Percentiles rank a stretch among this genome's conserved stretches.
Evolutionary conservation across 2,888 invertebrate genomes (phyloP).

Genomic region (Dicycla oo): DNA sequence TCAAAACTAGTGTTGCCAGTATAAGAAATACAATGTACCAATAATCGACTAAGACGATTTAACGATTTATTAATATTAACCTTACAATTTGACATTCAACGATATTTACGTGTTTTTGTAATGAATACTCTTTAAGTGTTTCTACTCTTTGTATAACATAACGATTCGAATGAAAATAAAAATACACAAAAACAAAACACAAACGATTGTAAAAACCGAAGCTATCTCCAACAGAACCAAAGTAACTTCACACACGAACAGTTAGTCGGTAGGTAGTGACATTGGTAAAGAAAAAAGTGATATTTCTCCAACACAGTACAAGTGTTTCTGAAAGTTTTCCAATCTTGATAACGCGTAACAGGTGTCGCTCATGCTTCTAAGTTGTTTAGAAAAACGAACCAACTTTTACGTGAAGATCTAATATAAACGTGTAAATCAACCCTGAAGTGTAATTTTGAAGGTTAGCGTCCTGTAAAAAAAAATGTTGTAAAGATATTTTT

Average conservation of each 20-base stretch:
- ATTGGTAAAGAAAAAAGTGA: constrained; percentile 19
- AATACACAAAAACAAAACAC: not conserved
- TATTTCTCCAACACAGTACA: constrained; percentile 44
- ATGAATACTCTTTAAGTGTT: not conserved
- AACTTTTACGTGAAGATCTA: constrained; percentile 11
- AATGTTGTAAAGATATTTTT: too few relatives aligned
- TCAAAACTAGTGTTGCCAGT: too few relatives aligned
- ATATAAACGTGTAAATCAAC: constrained; percentile 13
- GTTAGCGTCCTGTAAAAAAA: too few relatives aligned
- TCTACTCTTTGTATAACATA: not conserved
- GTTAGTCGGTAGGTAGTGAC: not conserved
- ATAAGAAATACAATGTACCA: too few relatives aligned
- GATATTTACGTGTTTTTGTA: not conserved
- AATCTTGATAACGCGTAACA: constrained; percentile 60
- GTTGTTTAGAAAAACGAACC: constrained; percentile 29
- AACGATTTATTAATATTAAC: too few relatives aligned
- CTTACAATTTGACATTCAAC: not conserved
- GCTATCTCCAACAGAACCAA: not conserved
- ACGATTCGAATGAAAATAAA: not conserved
- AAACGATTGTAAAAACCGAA: constrained; percentile 1
- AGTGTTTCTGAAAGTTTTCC: constrained; percentile 57
- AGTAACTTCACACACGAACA: constrained; percentile 2
- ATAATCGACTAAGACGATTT: too few relatives aligned
- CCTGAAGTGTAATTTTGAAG: not conserved
- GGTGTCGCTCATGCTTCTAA: constrained; percentile 50